phyloP scores from a whole-genome alignment of 2,113 vertebrate genomes.

The Numenius arquata region DNA sequence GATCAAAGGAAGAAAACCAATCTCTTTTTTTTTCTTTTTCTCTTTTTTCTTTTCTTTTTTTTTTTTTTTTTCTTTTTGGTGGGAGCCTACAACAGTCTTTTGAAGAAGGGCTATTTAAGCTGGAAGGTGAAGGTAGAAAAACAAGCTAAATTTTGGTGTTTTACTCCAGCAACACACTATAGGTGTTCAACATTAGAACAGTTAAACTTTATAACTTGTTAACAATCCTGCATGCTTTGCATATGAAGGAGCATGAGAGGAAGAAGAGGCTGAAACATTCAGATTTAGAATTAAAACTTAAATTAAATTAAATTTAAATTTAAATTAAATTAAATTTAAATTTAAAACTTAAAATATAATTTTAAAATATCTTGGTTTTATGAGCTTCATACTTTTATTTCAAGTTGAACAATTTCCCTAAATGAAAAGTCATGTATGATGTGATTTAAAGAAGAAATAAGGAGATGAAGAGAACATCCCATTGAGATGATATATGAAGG shows the following conservation, averaged over 20 bases:
- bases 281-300: no score
- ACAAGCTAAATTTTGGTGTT: not conserved
- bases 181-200: not conserved
- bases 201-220: not conserved
- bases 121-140: not conserved
- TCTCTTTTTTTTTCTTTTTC: not conserved
- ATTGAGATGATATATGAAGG: not conserved
- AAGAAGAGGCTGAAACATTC: not conserved
- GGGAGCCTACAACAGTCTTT: not conserved
- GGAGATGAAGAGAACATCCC: not conserved
- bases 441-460: not conserved
- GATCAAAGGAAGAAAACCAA: slow-evolving; percentile 5
- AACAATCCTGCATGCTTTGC: not conserved
- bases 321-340: no score
- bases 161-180: not conserved
- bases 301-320: no score
- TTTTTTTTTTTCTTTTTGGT: not conserved
- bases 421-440: not conserved
- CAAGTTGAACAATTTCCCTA: not conserved
- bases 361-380: not conserved
- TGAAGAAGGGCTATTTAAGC: not conserved
- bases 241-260: not conserved
- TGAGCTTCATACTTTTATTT: not conserved
- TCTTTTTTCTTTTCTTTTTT: no score
- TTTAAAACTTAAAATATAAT: not conserved